A percentile compares a stretch with the other conserved stretches of the same genome.
phyloP scores from a whole-genome alignment of 2,113 vertebrate species.

The Lepisosteus osseus region DNA sequence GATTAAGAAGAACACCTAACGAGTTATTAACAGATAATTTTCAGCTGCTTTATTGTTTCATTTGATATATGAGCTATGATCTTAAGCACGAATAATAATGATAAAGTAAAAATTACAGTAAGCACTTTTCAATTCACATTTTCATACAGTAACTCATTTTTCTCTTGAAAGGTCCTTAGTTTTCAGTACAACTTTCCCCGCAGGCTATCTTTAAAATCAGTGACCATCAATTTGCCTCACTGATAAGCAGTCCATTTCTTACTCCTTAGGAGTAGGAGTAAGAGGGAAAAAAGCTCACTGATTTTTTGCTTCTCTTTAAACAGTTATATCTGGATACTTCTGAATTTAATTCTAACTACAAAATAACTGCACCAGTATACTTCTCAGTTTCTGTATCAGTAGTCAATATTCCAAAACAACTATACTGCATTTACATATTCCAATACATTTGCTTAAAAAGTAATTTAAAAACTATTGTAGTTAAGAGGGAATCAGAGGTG shows the following conservation, averaged over 20 bases:
- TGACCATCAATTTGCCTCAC: background rate
- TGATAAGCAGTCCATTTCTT: background rate
- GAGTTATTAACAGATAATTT: slow-evolving; percentile 1
- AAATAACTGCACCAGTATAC: no score
- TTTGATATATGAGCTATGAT: no score
- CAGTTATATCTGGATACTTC: no score
- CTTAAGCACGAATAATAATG: no score
- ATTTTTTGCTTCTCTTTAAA: no score
- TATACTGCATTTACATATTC: no score
- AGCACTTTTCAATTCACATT: background rate
- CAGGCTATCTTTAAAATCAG: background rate
- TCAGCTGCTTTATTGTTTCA: background rate
- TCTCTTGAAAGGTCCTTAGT: background rate
- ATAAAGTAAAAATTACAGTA: background rate
- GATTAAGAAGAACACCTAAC: background rate
- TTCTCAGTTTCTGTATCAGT: no score
- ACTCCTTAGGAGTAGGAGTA: background rate
- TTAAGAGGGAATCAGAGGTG: no score
- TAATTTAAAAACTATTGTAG: no score
- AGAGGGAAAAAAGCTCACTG: background rate
- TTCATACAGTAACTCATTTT: background rate
- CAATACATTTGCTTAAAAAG: no score
- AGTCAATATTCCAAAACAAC: no score
- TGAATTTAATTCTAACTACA: no score
- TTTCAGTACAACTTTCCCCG: background rate